Percentiles rank a stretch among this genome's conserved stretches.
These are phyloP conservation scores for Heliothis virescens DNA, from an alignment of 1,140 invertebrate genomes.

Conservation along the genomic window DNA sequence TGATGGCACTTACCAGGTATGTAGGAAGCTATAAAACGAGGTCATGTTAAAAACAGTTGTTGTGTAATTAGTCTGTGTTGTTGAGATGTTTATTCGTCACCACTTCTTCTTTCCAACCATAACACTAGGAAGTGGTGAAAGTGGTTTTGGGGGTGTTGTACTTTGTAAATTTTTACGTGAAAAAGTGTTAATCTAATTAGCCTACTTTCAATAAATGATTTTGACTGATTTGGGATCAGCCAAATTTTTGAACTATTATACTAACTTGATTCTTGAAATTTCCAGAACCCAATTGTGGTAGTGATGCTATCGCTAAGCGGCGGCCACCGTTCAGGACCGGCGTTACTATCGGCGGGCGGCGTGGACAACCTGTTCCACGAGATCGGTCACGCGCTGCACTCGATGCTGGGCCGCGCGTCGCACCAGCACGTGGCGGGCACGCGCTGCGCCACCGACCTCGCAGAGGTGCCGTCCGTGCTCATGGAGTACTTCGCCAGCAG, in stretches of 20 bases:
- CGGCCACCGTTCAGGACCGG: slow-evolving; percentile 91
- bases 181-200: too few species aligned
- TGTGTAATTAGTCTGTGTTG: too few species aligned
- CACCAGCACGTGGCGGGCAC: slow-evolving; percentile 99
- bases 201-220: too few species aligned
- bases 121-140: too few species aligned
- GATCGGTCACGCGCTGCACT: slow-evolving; percentile 99
- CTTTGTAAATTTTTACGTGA: too few species aligned
- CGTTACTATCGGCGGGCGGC: slow-evolving; percentile 92
- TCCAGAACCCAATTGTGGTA: slow-evolving; percentile 96
- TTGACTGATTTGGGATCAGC: too few species aligned
- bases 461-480: slow-evolving; percentile 98
- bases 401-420: slow-evolving; percentile 97
- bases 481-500: slow-evolving; percentile 99
- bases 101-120: too few species aligned
- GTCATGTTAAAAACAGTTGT: too few species aligned
- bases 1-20: slow-evolving; percentile 94
- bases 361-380: slow-evolving; percentile 99
- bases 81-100: too few species aligned
- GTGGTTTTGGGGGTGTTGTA: too few species aligned
- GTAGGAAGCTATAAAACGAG: neutral
- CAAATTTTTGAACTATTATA: too few species aligned
- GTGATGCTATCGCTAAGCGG: slow-evolving; percentile 95
- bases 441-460: slow-evolving; percentile 98
- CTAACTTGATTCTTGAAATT: too few species aligned